Evolutionary conservation across 2,113 vertebrate species (phyloP).

Genomic region (Raja brachyura): DNA sequence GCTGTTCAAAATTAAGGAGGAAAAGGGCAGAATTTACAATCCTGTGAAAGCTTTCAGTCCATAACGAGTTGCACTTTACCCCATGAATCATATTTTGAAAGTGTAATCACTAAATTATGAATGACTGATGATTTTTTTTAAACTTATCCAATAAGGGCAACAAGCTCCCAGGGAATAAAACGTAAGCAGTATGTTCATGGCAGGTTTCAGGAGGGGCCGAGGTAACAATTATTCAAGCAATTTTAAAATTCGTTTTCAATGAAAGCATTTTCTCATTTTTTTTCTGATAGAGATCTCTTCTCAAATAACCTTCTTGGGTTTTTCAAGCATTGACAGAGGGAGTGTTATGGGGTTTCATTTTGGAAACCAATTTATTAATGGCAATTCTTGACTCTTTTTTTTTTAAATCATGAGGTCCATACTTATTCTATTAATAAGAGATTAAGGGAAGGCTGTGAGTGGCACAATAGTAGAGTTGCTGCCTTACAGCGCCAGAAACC

Average conservation of each 20-base stretch:
- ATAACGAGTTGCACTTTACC: not conserved
- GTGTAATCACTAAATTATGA: not conserved
- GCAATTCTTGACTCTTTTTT: not conserved
- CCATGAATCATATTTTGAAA: not conserved
- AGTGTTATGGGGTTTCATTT: not conserved
- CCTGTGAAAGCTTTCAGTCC: not conserved
- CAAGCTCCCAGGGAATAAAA: not conserved
- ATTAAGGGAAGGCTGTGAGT: not conserved
- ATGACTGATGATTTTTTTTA: not conserved
- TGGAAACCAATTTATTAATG: not conserved
- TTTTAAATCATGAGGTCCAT: not conserved
- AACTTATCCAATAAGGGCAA: not conserved
- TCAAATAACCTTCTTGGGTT: not conserved
- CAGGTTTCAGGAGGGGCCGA: not conserved
- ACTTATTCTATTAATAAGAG: not conserved
- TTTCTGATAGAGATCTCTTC: not conserved
- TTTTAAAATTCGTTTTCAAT: not conserved
- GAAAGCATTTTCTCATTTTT: not conserved
- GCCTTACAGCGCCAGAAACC: no score
- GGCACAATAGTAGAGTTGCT: no score
- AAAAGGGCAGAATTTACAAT: not conserved
- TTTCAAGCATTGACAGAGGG: not conserved
- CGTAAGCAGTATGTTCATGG: not conserved
- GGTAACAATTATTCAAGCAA: not conserved
- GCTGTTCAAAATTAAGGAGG: not conserved